These are phyloP conservation scores for Spilosoma lubricipeda DNA, from an alignment of 2,888 invertebrate species.

Conservation along the genomic window DNA sequence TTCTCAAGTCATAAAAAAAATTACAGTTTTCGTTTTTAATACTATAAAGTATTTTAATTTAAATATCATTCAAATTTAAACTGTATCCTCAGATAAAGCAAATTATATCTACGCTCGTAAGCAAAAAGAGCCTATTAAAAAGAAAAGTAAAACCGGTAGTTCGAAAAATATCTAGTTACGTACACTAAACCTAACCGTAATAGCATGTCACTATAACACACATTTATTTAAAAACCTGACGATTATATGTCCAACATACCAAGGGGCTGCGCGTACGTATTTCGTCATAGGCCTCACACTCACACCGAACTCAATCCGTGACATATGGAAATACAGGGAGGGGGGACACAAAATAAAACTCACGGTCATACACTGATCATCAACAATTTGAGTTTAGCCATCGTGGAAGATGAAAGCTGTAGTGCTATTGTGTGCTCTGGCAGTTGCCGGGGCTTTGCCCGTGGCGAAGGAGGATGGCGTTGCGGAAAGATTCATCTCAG, in stretches of 20 bases:
- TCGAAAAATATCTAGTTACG: conserved; percentile 17
- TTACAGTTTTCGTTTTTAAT: background rate
- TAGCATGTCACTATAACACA: conserved; percentile 58
- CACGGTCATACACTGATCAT: conserved; percentile 67
- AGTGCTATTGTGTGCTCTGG: conserved; percentile 71
- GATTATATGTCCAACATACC: conserved; percentile 68
- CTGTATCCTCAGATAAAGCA: background rate
- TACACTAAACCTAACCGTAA: conserved; percentile 48
- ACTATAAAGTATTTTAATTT: background rate
- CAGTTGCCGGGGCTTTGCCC: conserved; percentile 72
- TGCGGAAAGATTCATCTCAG: conserved; percentile 74
- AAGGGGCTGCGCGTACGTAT: conserved; percentile 50
- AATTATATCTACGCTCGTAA: conserved; percentile 3
- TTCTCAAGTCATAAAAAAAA: background rate
- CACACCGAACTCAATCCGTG: conserved; percentile 62
- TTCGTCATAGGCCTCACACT: conserved; percentile 66
- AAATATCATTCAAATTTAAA: background rate
- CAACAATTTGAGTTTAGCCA: conserved; percentile 78
- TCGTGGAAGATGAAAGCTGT: conserved; percentile 77
- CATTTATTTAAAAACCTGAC: conserved; percentile 62
- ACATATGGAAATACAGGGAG: conserved; percentile 75
- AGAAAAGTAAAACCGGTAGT: conserved; percentile 39
- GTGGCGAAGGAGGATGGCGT: conserved; percentile 74
- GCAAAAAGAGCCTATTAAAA: conserved; percentile 3
- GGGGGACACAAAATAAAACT: conserved; percentile 82